These are phyloP conservation scores for Rhagologus leucostigma DNA, from an alignment of 2,113 vertebrate genomes.

Conservation along the genomic window DNA sequence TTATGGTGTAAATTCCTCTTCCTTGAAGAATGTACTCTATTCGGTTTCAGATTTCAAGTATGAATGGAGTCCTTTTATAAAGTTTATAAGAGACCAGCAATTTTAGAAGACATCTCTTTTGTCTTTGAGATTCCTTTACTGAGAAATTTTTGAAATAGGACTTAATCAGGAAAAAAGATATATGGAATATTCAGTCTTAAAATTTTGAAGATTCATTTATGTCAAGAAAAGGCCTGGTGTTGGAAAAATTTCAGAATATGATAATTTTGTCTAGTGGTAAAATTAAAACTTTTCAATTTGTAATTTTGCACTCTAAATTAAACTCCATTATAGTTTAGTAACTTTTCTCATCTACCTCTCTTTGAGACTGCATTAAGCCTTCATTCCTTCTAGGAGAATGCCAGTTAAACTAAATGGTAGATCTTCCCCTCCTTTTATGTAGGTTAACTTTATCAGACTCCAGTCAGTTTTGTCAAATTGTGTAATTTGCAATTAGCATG, in stretches of 20 bases:
- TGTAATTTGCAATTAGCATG: neutral
- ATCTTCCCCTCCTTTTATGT: neutral
- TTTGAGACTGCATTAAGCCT: neutral
- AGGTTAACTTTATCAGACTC: neutral
- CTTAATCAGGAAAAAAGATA: neutral
- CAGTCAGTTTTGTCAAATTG: neutral
- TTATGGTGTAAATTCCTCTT: neutral
- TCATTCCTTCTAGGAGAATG: neutral
- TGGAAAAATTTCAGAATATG: neutral
- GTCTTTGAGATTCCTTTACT: neutral
- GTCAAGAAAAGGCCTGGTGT: neutral
- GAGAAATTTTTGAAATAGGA: neutral
- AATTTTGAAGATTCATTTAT: neutral
- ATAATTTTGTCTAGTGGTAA: neutral
- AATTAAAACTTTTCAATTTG: neutral
- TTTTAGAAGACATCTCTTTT: neutral
- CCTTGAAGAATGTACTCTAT: neutral
- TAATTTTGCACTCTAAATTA: neutral
- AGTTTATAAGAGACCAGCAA: neutral
- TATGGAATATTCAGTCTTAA: neutral
- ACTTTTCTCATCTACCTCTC: neutral
- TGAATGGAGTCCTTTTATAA: neutral
- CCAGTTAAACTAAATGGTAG: neutral
- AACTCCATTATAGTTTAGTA: neutral
- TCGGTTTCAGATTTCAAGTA: neutral